phyloP scores from a whole-genome alignment of 30 jellyfish, hydroid and myxozoan species.

The Rhopilema esculentum region DNA sequence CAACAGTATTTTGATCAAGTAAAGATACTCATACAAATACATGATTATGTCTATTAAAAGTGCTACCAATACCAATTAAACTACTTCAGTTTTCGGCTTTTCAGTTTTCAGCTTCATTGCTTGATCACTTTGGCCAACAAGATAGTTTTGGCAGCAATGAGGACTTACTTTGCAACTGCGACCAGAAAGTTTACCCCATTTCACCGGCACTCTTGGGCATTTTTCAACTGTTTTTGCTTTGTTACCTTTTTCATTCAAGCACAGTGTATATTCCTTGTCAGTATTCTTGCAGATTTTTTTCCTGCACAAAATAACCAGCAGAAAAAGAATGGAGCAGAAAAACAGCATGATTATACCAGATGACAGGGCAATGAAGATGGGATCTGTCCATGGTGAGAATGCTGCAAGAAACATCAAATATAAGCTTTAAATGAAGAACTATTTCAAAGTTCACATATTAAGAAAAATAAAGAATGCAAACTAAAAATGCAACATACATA shows the following conservation, averaged over 20 bases:
- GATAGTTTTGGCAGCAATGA: conserved; percentile 3
- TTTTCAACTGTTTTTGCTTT: neutral
- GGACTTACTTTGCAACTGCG: conserved; percentile 51
- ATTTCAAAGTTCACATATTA: too few species aligned
- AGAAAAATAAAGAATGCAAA: neutral
- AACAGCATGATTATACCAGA: neutral
- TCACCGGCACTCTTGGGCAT: neutral
- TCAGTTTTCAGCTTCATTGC: too few species aligned
- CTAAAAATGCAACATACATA: neutral
- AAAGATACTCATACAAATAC: too few species aligned
- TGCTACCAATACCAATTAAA: neutral
- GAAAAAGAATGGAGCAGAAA: neutral
- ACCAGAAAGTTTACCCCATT: conserved; percentile 24
- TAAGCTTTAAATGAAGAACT: neutral
- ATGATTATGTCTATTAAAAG: too few species aligned
- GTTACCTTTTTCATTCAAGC: neutral
- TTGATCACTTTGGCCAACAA: neutral
- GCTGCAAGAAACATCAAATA: neutral
- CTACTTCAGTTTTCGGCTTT: neutral
- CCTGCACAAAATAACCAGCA: neutral
- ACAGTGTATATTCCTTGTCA: neutral
- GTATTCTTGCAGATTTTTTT: neutral
- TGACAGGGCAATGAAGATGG: conserved; percentile 5
- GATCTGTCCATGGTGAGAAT: conserved; percentile 20
- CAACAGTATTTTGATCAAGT: too few species aligned